phyloP scores from a whole-genome alignment of 2,797 vertebrate genomes.

The Danio choprae region DNA sequence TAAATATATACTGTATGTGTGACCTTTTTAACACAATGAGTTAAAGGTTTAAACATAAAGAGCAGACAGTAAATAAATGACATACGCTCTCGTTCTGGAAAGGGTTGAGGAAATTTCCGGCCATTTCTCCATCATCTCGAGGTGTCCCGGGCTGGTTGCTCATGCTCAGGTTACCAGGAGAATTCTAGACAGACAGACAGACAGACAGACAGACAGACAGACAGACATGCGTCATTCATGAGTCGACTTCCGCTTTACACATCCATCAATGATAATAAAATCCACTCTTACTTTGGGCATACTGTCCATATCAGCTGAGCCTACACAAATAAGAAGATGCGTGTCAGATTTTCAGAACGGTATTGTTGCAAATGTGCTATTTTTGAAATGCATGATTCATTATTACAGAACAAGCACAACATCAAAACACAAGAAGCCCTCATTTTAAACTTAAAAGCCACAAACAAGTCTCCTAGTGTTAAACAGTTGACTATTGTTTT shows the following conservation, averaged over 20 bases:
- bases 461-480: too few relatives aligned
- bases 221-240: too few relatives aligned
- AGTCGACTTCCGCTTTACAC: neutral
- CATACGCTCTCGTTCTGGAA: constrained; percentile 98
- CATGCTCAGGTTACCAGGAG: constrained; percentile 98
- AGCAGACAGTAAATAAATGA: constrained; percentile 60
- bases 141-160: constrained; percentile 98
- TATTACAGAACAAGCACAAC: too few relatives aligned
- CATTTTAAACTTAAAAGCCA: too few relatives aligned
- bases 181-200: constrained; percentile 80
- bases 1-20: too few relatives aligned
- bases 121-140: constrained; percentile 96
- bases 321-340: constrained; percentile 68
- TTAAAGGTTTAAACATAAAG: too few relatives aligned
- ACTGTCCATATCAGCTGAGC: constrained; percentile 98
- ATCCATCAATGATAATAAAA: neutral
- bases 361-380: neutral
- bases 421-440: too few relatives aligned
- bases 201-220: neutral
- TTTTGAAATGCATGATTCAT: neutral
- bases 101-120: constrained; percentile 97
- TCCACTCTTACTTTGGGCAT: constrained; percentile 90
- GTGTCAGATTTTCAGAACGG: neutral
- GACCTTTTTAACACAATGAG: too few relatives aligned
- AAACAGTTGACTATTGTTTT: too few relatives aligned